Conservation (phyloP, 1,140 invertebrate species). For the Drosophila kurseongensis region DNA sequence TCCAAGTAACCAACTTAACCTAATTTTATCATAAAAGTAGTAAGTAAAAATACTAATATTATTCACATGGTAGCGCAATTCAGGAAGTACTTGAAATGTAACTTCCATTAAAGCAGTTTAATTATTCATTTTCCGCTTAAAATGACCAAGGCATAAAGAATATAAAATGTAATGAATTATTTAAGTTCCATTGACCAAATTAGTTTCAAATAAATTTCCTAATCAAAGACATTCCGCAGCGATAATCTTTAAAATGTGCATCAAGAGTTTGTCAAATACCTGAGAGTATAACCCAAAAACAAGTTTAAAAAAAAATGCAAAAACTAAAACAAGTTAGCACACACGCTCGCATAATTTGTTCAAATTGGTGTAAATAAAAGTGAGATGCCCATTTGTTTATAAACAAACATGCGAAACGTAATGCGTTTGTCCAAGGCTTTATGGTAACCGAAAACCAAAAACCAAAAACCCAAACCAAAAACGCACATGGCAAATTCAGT, state of each 20-base stretch:
- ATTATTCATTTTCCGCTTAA: too few species aligned
- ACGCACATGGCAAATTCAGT: constrained; percentile 13
- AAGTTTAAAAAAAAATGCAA: constrained; percentile 9
- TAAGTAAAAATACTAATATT: background rate
- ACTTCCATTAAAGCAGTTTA: background rate
- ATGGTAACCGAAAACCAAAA: constrained; percentile 26
- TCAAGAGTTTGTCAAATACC: constrained; percentile 8
- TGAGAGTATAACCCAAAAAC: background rate
- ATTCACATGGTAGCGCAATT: background rate
- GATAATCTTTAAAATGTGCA: constrained; percentile 27
- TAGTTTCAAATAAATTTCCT: constrained; percentile 12
- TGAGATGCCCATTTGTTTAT: constrained; percentile 17
- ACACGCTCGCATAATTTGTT: constrained; percentile 30
- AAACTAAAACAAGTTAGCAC: constrained; percentile 12
- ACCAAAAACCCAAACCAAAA: constrained; percentile 10
- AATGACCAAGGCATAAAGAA: constrained; percentile 4
- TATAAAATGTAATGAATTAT: constrained; percentile 1
- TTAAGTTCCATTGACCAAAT: constrained; percentile 16
- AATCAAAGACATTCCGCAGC: constrained; percentile 20
- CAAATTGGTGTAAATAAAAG: constrained; percentile 26
- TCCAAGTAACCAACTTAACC: too few species aligned
- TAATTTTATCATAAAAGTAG: too few species aligned
- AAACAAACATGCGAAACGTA: constrained; percentile 38
- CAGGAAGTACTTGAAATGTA: constrained; percentile 12
- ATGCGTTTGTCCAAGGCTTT: constrained; percentile 30